Base-by-base conservation (phyloP, 2,888 invertebrate species). In the Apotomis turbidana region DNA sequence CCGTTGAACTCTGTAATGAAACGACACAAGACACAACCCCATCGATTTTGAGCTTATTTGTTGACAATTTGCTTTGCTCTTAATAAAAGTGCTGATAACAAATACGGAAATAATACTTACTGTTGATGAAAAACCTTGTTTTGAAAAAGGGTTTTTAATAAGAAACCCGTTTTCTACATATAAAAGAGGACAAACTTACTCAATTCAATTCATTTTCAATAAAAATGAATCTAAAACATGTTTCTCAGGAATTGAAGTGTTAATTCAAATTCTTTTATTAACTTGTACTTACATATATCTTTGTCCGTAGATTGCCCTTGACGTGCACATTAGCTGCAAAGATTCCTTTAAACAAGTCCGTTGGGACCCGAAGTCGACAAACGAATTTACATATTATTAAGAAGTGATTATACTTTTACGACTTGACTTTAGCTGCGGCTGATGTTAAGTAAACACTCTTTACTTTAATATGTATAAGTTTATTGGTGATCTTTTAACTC, bases 301-400 rank as follows among this genome's bases (percentile, higher is more conserved):
- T 49, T 49, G 49, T 49, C 49, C 9, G 49, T 4, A 49, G 9
- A 27, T 44, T 44, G 49, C 9, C 49, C 49, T 49, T 49, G 49
- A 10, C 49, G 3, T 41, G 5, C 0, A 41, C 41, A 41, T 49
- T 49, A 49, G 6, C 9, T 49, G 49, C 10, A 49, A 49, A 9
- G 49, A 49, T 49, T 6, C 49, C 9, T 9, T 49, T 49, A 49
- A 49, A 8, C 9, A 9, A 9, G 49, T 49, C 49, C 6, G 41
- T 41, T 6, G 41, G 41, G 49, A 49, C 49, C 9, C 9, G 10
- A 4, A 41, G 6, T 41, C 41, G 41, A 49, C 49, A 9, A 49
- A 49, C 49, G 10, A 8, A 49, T 64, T 54, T 15, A n/a, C 63
- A 64, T 54, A 64, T 44, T 41, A 64, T 44, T 41, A 64, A 54